A percentile compares a stretch with the other conserved stretches of the same genome.
Conservation (phyloP, 2,888 invertebrate species). For the Chloroclysta siterata region DNA sequence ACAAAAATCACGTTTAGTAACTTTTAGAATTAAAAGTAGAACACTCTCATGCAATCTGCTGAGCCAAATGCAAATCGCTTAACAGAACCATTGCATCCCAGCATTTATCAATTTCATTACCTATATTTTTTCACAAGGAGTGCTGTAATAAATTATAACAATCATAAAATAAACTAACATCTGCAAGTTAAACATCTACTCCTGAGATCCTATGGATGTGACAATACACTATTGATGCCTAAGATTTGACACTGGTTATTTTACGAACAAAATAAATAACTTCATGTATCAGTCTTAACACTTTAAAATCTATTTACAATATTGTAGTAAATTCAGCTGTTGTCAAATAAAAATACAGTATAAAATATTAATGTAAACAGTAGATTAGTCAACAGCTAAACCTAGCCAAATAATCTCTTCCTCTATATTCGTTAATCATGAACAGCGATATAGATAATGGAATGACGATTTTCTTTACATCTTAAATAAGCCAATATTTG, state of each 20-base stretch:
- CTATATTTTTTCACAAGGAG: background rate
- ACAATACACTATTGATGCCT: constrained; percentile 66
- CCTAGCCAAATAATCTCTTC: constrained; percentile 48
- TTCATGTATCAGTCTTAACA: constrained; percentile 83
- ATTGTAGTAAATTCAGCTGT: constrained; percentile 72
- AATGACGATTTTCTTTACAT: constrained; percentile 66
- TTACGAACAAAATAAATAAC: constrained; percentile 81
- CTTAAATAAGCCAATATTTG: constrained; percentile 62
- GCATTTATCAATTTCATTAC: background rate
- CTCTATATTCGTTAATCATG: constrained; percentile 45
- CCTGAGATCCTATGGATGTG: constrained; percentile 71
- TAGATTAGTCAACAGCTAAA: constrained; percentile 54
- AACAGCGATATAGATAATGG: constrained; percentile 55
- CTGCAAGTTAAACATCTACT: constrained; percentile 47
- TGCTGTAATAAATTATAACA: constrained; percentile 11
- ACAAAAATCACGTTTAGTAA: background rate
- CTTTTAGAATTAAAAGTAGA: background rate
- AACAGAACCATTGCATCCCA: background rate
- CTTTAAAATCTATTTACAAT: constrained; percentile 81
- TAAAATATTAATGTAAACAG: constrained; percentile 50
- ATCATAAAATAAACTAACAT: constrained; percentile 27
- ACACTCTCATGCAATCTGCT: background rate
- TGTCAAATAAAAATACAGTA: constrained; percentile 57
- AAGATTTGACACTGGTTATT: constrained; percentile 81
- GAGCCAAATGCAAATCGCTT: background rate